phyloP scores from a whole-genome alignment of 1,140 invertebrate species.

The Eufriesea mexicana region DNA sequence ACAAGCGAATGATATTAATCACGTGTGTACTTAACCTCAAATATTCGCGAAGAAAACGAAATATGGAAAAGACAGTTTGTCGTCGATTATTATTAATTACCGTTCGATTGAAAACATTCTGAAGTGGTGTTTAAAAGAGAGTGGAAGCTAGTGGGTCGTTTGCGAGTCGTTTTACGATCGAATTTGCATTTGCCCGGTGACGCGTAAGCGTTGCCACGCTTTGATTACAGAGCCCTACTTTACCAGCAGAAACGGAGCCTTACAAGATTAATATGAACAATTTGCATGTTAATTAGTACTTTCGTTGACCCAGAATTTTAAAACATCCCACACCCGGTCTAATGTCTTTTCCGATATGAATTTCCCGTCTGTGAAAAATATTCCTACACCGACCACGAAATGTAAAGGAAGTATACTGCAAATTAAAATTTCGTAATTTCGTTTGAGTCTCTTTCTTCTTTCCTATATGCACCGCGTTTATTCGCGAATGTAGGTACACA shows the following conservation, averaged over 20 bases:
- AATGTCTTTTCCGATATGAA: conserved; percentile 48
- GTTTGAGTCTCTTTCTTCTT: not conserved
- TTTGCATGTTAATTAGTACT: conserved; percentile 47
- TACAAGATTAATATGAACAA: conserved; percentile 38
- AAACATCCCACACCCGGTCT: not conserved
- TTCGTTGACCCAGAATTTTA: conserved; percentile 34
- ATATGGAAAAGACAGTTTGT: not conserved
- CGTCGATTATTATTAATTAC: not conserved
- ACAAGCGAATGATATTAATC: not conserved
- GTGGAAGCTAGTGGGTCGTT: not conserved
- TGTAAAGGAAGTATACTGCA: conserved; percentile 6
- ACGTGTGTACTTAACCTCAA: not conserved
- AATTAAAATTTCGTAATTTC: conserved; percentile 24
- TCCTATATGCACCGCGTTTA: not conserved
- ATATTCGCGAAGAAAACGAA: not conserved
- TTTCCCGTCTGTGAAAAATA: conserved; percentile 26
- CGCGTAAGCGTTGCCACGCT: conserved; percentile 28
- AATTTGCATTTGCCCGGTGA: conserved; percentile 27
- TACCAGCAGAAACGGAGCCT: not conserved
- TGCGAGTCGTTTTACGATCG: conserved; percentile 1
- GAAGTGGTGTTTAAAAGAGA: not conserved
- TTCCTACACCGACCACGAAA: not conserved
- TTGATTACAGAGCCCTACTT: conserved; percentile 19
- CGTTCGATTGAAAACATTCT: not conserved
- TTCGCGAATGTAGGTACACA: too few relatives aligned